These are phyloP conservation scores for Ophraella communa DNA, from an alignment of 2,888 invertebrate species.

Conservation along the genomic window DNA sequence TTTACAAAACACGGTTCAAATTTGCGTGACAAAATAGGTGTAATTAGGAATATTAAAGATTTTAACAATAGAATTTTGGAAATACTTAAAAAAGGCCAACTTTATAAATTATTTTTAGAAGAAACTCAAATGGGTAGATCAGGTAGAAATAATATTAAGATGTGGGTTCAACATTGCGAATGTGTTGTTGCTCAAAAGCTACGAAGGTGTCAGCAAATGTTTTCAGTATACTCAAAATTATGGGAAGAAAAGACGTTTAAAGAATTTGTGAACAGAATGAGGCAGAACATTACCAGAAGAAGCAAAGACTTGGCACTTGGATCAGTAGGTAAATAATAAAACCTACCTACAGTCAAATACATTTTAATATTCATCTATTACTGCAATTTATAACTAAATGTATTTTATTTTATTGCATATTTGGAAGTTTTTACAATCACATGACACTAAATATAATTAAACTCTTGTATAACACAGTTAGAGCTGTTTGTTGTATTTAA, in stretches of 20 bases:
- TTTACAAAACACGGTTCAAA: constrained; percentile 40
- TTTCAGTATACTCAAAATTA: constrained; percentile 67
- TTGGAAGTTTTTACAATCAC: no score
- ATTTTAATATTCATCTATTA: no score
- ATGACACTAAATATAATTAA: no score
- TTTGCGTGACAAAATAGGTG: constrained; percentile 44
- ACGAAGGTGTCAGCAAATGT: constrained; percentile 69
- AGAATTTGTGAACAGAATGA: constrained; percentile 62
- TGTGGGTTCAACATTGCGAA: constrained; percentile 65
- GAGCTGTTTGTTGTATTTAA: no score
- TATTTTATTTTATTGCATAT: no score
- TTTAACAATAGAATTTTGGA: constrained; percentile 40
- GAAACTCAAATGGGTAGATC: constrained; percentile 43
- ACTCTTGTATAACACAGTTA: no score
- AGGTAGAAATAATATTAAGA: constrained; percentile 61
- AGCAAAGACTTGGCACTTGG: constrained; percentile 65
- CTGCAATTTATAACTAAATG: no score
- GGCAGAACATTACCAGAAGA: constrained; percentile 58
- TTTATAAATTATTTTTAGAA: constrained; percentile 32
- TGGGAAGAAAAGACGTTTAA: constrained; percentile 69
- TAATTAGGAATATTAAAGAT: constrained; percentile 37
- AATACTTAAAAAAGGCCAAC: constrained; percentile 37
- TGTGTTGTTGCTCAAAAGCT: constrained; percentile 68
- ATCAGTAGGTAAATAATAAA: constrained; percentile 55
- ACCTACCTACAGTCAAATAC: no score